Evolutionary conservation across 2,113 vertebrate species (phyloP), one percentile per base, ranked within the genome.

Genomic region (Phyllostomus hastatus): DNA sequence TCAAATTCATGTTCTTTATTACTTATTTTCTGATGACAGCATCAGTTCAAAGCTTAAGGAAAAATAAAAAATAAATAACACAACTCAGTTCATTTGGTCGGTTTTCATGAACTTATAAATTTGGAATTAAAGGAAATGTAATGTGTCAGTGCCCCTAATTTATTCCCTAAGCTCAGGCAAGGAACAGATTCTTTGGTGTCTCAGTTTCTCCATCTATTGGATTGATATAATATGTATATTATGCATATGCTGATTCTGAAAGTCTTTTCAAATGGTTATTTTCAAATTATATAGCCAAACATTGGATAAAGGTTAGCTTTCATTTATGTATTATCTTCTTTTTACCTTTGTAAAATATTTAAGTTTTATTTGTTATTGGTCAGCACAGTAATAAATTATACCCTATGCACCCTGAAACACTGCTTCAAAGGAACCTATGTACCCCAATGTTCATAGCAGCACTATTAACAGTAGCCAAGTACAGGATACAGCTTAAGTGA

Each of bases 1-100:
- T 97, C 19, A 84, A 94, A 96, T 88, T 86, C 59, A 59, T 87
- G 75, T 85, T 86, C 59, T 90, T 94, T 93, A 95, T 96, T 91
- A 91, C 43, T 91, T 75, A 6, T 94, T 96, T 94, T 59, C n/a
- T 89, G 84, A 95, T 87, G 24, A 96, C 17, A 88, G 31, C 7
- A 90, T 88, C 80, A 85, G 52, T 92, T 84, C 85, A 95, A 92
- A 91, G 48, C 48, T 67, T 92, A 85, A 81, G 43, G 14, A 97
- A 96, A 94, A 86, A 72, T 96, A 48, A 91, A 96, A 96, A 93
- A 91, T 89, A 83, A 85, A 9, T 78, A 92, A 67, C 17, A 92
- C 15, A 94, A 57, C 26, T 95, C 38, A 72, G 10, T 83, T 91
- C 52, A 72, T 31, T 61, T 11, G 22, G 6, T 80, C 41, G 8